Percentiles rank a stretch among this genome's conserved stretches.
phyloP scores from a whole-genome alignment of 2,888 invertebrate species.

The Cosmia trapezina region DNA sequence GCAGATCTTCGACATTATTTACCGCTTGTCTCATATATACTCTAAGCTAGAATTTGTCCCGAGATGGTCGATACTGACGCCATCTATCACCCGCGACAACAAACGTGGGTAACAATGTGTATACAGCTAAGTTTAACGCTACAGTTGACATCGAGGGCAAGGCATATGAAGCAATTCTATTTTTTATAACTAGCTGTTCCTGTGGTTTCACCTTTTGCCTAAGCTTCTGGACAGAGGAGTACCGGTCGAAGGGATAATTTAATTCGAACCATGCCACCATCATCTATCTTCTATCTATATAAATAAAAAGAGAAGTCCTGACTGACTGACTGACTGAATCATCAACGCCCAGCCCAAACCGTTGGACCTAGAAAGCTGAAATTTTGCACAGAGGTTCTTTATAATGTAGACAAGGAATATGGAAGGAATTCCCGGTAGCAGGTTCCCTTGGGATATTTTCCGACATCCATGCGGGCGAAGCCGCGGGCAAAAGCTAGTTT shows the following conservation, averaged over 20 bases:
- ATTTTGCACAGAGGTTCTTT: too few relatives aligned
- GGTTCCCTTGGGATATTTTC: too few relatives aligned
- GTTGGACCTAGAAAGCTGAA: too few relatives aligned
- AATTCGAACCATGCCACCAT: neutral
- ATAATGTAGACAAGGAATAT: too few relatives aligned
- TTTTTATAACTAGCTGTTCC: conserved; percentile 6
- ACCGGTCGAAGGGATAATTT: neutral
- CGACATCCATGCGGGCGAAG: too few relatives aligned
- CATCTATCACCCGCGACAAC: conserved; percentile 60
- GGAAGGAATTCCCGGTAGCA: too few relatives aligned
- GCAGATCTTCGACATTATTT: neutral
- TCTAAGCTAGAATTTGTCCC: conserved; percentile 4
- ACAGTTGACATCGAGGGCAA: conserved; percentile 40
- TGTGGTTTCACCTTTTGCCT: neutral
- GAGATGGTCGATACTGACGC: conserved; percentile 46
- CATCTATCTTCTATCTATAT: too few relatives aligned
- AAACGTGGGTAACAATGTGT: conserved; percentile 60
- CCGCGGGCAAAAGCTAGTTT: too few relatives aligned
- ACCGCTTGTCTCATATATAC: neutral
- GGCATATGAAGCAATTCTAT: neutral
- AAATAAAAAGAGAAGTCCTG: too few relatives aligned
- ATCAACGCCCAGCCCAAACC: too few relatives aligned
- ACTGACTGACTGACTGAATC: too few relatives aligned
- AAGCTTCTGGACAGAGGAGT: neutral
- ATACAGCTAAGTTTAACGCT: conserved; percentile 48